phyloP scores from a whole-genome alignment of 1,140 invertebrate genomes.

The Theocolax elegans region DNA sequence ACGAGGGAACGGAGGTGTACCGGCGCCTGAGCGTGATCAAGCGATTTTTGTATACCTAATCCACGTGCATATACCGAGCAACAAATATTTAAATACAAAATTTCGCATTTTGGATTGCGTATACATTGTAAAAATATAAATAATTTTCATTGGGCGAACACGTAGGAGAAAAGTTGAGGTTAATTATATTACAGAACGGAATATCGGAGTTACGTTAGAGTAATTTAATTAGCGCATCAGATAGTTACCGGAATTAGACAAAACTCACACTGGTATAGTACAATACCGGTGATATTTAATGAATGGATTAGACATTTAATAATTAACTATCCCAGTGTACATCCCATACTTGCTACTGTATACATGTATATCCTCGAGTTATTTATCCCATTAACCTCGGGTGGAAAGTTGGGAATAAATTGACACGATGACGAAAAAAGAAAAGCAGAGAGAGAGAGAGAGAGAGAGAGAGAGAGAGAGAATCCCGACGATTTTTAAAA shows the following conservation, averaged over 20 bases:
- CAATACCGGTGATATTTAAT: background rate
- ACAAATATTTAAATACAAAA: too few relatives aligned
- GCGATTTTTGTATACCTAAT: too few relatives aligned
- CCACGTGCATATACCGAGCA: too few relatives aligned
- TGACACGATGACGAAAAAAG: background rate
- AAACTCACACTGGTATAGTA: background rate
- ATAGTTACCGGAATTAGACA: background rate
- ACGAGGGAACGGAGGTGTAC: too few relatives aligned
- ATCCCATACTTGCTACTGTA: background rate
- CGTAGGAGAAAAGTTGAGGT: too few relatives aligned
- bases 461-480: background rate
- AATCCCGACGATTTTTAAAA: too few relatives aligned
- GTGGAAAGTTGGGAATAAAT: slow-evolving; percentile 4
- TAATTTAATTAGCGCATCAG: background rate
- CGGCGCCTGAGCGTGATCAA: too few relatives aligned
- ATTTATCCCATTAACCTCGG: slow-evolving; percentile 6
- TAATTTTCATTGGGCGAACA: too few relatives aligned
- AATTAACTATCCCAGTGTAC: background rate
- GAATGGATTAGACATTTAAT: slow-evolving; percentile 9
- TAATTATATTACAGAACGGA: too few relatives aligned
- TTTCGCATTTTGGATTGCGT: too few relatives aligned
- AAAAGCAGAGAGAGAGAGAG: background rate
- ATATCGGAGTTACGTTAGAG: background rate
- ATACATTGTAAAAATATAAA: too few relatives aligned
- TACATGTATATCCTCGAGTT: too few relatives aligned